A percentile compares a stretch with the other conserved stretches of the same genome.
These are phyloP conservation scores for Anagyrus pseudococci DNA, from an alignment of 2,888 invertebrate genomes.

Conservation along the genomic window DNA sequence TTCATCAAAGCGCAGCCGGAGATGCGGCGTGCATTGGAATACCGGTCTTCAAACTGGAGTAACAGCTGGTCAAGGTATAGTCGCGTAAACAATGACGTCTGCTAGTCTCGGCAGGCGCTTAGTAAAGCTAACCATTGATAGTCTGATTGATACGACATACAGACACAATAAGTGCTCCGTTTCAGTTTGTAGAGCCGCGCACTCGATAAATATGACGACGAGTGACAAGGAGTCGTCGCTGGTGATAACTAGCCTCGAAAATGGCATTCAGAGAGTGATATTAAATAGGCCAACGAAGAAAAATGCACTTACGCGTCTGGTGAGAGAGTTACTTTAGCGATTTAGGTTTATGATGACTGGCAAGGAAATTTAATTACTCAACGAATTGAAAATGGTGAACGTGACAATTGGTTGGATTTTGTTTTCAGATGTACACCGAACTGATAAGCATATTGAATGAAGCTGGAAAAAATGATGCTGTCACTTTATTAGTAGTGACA, in stretches of 20 bases:
- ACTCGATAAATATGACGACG: neutral
- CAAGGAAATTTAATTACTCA: neutral
- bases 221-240: neutral
- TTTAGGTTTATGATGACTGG: too few relatives aligned
- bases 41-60: too few relatives aligned
- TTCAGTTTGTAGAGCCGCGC: too few relatives aligned
- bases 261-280: conserved; percentile 68
- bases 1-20: too few relatives aligned
- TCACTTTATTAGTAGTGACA: conserved; percentile 78
- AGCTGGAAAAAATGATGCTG: conserved; percentile 72
- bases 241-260: conserved; percentile 39
- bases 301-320: conserved; percentile 73
- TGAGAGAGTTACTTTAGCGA: too few relatives aligned
- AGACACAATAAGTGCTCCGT: too few relatives aligned
- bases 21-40: too few relatives aligned
- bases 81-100: too few relatives aligned
- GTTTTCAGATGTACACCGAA: conserved; percentile 70
- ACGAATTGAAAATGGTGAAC: conserved; percentile 37
- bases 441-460: conserved; percentile 71
- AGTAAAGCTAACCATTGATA: too few relatives aligned
- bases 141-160: too few relatives aligned
- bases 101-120: too few relatives aligned
- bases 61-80: too few relatives aligned
- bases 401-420: neutral
- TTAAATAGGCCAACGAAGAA: conserved; percentile 80